phyloP scores from a whole-genome alignment of 2,888 invertebrate genomes.

The Odontocolon sp. region DNA sequence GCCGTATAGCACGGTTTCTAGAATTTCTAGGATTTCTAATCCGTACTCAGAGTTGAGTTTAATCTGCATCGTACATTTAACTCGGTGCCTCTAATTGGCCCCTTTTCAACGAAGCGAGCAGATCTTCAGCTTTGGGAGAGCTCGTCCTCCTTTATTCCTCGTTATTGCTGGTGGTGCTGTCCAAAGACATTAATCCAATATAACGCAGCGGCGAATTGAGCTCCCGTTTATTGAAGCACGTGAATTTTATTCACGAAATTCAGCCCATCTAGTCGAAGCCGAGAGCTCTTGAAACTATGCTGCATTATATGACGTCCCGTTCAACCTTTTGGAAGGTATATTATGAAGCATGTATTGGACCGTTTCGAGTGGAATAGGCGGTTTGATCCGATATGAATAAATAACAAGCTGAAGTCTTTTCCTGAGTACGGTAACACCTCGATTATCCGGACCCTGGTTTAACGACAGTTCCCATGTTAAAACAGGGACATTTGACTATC shows the following conservation, averaged over 20 bases:
- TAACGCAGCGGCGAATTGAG: neutral
- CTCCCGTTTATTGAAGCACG: constrained; percentile 36
- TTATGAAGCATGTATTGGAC: no score
- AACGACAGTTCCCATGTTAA: no score
- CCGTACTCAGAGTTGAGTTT: constrained; percentile 32
- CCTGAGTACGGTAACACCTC: no score
- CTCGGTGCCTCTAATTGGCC: constrained; percentile 46
- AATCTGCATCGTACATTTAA: constrained; percentile 48
- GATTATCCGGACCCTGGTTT: no score
- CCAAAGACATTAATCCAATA: constrained; percentile 44
- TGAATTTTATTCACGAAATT: constrained; percentile 45
- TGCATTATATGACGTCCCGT: no score
- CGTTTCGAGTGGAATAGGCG: no score
- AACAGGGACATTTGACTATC: no score
- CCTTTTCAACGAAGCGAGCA: constrained; percentile 45
- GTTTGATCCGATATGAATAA: no score
- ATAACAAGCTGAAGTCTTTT: no score
- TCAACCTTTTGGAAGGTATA: no score
- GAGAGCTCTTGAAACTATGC: no score
- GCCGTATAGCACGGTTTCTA: constrained; percentile 10
- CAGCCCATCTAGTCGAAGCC: neutral
- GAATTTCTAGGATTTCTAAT: constrained; percentile 51
- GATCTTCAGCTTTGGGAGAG: constrained; percentile 6
- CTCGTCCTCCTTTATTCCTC: constrained; percentile 32
- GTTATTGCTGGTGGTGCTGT: constrained; percentile 41